phyloP scores from a whole-genome alignment of 2,797 vertebrate genomes.

The Chaetophractus vellerosus region DNA sequence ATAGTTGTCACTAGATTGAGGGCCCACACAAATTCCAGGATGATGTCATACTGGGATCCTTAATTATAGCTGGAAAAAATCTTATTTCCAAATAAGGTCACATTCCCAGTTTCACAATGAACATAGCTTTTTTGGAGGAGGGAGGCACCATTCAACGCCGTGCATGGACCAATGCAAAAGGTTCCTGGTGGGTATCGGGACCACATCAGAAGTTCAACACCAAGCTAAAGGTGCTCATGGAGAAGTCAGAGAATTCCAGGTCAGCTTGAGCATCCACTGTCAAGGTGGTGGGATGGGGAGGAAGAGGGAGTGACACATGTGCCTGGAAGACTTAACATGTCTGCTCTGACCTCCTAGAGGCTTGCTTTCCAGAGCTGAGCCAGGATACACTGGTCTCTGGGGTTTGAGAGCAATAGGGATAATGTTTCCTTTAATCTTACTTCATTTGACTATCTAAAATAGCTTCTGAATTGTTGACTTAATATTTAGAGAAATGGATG shows the following conservation, averaged over 20 bases:
- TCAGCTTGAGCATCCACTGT: background rate
- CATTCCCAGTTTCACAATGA: too few relatives aligned
- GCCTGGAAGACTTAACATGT: background rate
- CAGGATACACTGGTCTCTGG: background rate
- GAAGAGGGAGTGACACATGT: background rate
- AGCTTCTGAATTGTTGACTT: constrained; percentile 4
- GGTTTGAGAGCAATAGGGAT: background rate
- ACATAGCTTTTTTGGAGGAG: too few relatives aligned
- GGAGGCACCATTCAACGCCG: too few relatives aligned
- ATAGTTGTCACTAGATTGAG: too few relatives aligned
- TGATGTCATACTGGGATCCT: too few relatives aligned
- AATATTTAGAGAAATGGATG: constrained; percentile 44
- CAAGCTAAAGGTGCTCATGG: background rate
- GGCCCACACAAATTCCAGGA: too few relatives aligned
- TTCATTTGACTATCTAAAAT: constrained; percentile 41
- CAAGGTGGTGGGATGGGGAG: too few relatives aligned
- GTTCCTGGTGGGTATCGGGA: background rate
- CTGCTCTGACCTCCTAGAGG: background rate
- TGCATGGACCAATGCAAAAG: background rate
- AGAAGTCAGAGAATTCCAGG: background rate
- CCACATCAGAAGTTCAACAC: background rate
- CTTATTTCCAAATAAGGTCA: too few relatives aligned
- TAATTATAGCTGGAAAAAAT: too few relatives aligned
- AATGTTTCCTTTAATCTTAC: constrained; percentile 34
- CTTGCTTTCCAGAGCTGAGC: background rate